These are phyloP conservation scores for Triops longicaudatus DNA, from an alignment of 1,140 invertebrate genomes.

Conservation along the genomic window DNA sequence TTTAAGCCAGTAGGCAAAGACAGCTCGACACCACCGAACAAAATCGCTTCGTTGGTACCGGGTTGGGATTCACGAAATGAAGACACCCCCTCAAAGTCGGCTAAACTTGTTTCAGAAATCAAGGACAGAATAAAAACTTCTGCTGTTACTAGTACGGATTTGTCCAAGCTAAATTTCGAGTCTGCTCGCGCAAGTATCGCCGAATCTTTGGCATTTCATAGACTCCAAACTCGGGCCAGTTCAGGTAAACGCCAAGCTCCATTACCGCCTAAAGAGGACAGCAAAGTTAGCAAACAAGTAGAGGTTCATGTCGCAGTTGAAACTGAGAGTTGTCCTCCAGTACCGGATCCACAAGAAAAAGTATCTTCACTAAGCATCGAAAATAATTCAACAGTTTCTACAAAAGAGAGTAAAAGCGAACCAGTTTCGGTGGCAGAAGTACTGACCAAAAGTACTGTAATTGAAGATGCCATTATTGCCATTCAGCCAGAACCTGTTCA, in stretches of 20 bases:
- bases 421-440: too few relatives aligned
- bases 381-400: neutral
- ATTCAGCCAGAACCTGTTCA: neutral
- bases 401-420: too few relatives aligned
- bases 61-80: neutral
- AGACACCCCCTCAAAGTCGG: neutral
- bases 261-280: conserved; percentile 28
- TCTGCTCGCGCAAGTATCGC: conserved; percentile 30
- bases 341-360: neutral
- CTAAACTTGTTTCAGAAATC: neutral
- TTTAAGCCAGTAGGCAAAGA: conserved; percentile 27
- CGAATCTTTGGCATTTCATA: conserved; percentile 30
- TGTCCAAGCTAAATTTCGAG: conserved; percentile 30
- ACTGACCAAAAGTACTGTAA: neutral
- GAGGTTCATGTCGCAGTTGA: neutral
- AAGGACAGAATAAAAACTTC: neutral
- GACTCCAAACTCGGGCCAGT: conserved; percentile 27
- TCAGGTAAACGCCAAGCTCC: conserved; percentile 32
- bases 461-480: neutral
- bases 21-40: neutral
- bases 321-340: neutral
- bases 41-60: neutral
- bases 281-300: neutral
- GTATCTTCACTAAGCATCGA: neutral
- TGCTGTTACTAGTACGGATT: neutral